A percentile compares a stretch with the other conserved stretches of the same genome.
Conservation (phyloP, 2,113 vertebrate species). For the Quiscalus mexicanus region DNA sequence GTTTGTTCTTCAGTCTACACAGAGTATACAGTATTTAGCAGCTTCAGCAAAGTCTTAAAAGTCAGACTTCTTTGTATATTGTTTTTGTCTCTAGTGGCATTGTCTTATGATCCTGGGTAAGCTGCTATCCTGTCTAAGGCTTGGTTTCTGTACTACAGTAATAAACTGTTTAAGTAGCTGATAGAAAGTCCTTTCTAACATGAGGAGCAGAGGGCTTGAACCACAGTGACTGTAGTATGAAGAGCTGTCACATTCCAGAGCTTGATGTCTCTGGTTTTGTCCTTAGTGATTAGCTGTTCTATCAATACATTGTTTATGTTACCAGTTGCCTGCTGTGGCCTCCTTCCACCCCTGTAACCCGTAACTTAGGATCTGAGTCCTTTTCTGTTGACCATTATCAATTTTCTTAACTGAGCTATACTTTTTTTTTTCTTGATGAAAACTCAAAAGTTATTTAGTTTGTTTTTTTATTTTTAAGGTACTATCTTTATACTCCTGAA, state of each 20-base stretch:
- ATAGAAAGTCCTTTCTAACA: background rate
- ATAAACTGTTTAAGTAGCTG: background rate
- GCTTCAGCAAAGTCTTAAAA: background rate
- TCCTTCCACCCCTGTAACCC: background rate
- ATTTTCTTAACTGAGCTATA: background rate
- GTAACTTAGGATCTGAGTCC: background rate
- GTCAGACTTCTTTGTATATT: background rate
- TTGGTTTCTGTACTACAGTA: background rate
- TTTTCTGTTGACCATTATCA: background rate
- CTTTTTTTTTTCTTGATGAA: background rate
- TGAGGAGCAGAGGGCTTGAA: background rate
- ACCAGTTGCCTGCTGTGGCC: background rate
- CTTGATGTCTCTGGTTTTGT: background rate
- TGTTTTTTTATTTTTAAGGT: background rate
- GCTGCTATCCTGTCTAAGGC: background rate
- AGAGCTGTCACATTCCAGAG: fast-evolving
- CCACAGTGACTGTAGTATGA: background rate
- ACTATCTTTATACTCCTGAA: background rate
- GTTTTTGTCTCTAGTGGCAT: background rate
- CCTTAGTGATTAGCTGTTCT: background rate
- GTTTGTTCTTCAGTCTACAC: background rate
- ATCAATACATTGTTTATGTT: background rate
- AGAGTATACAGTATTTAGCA: background rate
- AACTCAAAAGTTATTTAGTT: background rate
- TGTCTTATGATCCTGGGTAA: background rate